phyloP scores from a whole-genome alignment of 2,888 invertebrate species.

The Operophtera brumata region DNA sequence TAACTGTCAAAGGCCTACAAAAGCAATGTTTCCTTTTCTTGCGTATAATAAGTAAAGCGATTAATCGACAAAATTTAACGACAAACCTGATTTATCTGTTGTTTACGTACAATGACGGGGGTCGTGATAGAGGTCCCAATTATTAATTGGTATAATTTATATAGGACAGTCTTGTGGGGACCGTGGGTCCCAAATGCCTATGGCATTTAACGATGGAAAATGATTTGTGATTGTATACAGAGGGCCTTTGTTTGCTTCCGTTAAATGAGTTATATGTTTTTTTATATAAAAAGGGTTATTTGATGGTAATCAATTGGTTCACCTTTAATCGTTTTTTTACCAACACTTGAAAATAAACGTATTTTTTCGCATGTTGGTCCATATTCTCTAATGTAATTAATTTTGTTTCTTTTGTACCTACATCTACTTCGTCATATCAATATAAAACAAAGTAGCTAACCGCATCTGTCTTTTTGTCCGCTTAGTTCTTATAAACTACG shows the following conservation, averaged over 20 bases:
- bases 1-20: too few relatives aligned
- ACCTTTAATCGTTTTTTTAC: too few relatives aligned
- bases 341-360: too few relatives aligned
- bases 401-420: too few relatives aligned
- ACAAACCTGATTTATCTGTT: slow-evolving; percentile 34
- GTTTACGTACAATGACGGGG: slow-evolving; percentile 33
- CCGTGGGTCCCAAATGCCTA: slow-evolving; percentile 23
- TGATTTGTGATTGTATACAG: slow-evolving; percentile 16
- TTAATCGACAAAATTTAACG: slow-evolving; percentile 24
- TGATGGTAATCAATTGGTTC: too few relatives aligned
- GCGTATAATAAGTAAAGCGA: slow-evolving; percentile 5
- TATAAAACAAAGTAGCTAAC: too few relatives aligned
- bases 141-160: slow-evolving; percentile 34
- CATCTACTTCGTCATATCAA: too few relatives aligned
- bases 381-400: too few relatives aligned
- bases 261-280: neutral
- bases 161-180: slow-evolving; percentile 7
- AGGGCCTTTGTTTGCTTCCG: slow-evolving; percentile 3
- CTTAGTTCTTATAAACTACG: too few relatives aligned
- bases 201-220: slow-evolving; percentile 22
- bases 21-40: neutral
- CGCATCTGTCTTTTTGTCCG: too few relatives aligned
- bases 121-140: slow-evolving; percentile 24
- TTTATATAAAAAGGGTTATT: neutral
- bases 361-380: too few relatives aligned